Conservation (phyloP, 2,113 vertebrate genomes). For the Sminthopsis crassicaudata region DNA sequence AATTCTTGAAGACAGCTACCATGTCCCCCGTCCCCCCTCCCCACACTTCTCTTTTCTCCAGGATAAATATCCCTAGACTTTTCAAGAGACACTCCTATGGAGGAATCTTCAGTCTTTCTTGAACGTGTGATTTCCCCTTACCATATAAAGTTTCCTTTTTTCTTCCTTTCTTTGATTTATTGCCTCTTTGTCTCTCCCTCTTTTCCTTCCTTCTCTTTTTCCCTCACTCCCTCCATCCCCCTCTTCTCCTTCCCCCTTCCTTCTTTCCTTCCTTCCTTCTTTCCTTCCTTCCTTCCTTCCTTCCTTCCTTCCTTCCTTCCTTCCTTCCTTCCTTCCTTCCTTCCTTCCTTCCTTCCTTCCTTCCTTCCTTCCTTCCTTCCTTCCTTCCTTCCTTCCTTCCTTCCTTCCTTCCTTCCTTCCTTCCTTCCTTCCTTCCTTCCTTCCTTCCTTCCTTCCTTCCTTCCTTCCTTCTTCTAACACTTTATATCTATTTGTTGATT, state of each 20-base stretch:
- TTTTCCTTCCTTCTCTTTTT: neutral
- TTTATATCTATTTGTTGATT: neutral
- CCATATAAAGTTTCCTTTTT: neutral
- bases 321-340: neutral
- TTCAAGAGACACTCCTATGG: neutral
- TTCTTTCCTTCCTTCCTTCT: accelerated
- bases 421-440: too few species aligned
- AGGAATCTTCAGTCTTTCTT: neutral
- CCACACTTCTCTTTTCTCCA: neutral
- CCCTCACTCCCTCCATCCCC: too few species aligned
- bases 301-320: too few species aligned
- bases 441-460: too few species aligned
- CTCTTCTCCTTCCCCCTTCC: accelerated
- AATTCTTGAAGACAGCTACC: neutral
- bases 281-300: too few species aligned
- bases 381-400: too few species aligned
- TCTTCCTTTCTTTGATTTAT: neutral
- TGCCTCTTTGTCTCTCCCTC: neutral
- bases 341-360: neutral
- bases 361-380: neutral
- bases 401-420: too few species aligned
- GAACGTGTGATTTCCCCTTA: neutral
- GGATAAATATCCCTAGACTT: neutral
- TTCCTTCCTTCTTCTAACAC: neutral
- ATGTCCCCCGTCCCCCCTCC: neutral